These are phyloP conservation scores for Colletes latitarsis DNA, from an alignment of 1,140 invertebrate species.

Conservation along the genomic window DNA sequence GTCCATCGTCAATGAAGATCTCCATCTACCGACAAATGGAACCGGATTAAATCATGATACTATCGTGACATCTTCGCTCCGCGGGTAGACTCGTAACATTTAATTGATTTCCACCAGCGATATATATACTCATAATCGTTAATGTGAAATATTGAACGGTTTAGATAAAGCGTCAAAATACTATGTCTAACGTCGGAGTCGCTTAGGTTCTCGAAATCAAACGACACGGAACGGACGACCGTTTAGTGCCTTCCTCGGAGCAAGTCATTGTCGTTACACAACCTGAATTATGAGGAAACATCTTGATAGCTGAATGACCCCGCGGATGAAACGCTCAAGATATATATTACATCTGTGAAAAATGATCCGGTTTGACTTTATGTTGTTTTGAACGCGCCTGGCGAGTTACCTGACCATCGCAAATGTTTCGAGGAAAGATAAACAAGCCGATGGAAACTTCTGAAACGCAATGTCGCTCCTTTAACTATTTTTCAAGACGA, in stretches of 20 bases:
- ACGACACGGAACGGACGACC: background rate
- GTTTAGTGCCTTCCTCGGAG: background rate
- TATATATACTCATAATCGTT: background rate
- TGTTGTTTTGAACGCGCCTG: too few species aligned
- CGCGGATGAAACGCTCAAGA: background rate
- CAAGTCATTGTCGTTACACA: background rate
- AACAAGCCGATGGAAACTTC: background rate
- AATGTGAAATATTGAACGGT: background rate
- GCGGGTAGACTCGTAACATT: conserved; percentile 6
- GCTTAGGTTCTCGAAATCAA: background rate
- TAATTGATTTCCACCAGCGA: background rate
- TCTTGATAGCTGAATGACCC: background rate
- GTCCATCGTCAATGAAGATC: conserved; percentile 50
- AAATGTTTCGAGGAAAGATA: background rate
- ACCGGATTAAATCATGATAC: background rate
- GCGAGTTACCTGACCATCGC: background rate
- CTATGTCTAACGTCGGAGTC: background rate
- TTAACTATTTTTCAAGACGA: background rate
- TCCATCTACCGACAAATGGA: conserved; percentile 38
- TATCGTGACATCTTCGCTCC: conserved; percentile 17
- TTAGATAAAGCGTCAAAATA: background rate
- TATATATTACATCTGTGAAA: background rate
- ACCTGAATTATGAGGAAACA: conserved; percentile 1
- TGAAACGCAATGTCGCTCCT: background rate
- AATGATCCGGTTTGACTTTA: background rate